phyloP scores from a whole-genome alignment of 1,140 invertebrate genomes.

The Caerostris extrusa region DNA sequence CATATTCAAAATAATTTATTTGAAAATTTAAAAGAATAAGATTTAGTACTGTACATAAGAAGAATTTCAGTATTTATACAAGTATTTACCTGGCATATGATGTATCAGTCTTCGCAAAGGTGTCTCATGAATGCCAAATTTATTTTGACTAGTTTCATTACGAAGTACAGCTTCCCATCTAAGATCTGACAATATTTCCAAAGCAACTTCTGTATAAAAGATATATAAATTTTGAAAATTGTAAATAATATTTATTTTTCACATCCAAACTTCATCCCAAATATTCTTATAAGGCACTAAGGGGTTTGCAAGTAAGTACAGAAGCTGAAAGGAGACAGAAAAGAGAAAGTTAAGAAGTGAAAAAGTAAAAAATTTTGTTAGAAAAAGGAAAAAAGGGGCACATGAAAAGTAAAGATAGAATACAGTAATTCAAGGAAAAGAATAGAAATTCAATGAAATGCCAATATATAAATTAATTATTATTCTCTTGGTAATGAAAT shows the following conservation, averaged over 20 bases:
- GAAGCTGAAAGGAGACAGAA: neutral
- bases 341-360: neutral
- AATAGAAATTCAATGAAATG: too few species aligned
- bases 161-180: constrained; percentile 82
- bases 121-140: constrained; percentile 81
- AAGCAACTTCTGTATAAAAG: constrained; percentile 82
- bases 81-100: constrained; percentile 82
- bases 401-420: too few species aligned
- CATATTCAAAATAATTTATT: neutral
- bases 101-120: constrained; percentile 83
- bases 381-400: neutral
- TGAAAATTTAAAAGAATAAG: neutral
- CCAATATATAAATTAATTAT: too few species aligned
- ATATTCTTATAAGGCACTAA: constrained; percentile 28
- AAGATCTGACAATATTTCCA: constrained; percentile 81
- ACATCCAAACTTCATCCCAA: neutral
- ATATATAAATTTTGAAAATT: constrained; percentile 26
- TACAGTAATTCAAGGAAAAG: too few species aligned
- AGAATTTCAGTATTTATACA: neutral
- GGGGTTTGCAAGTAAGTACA: constrained; percentile 27
- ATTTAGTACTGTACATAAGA: neutral
- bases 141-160: constrained; percentile 80
- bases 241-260: neutral
- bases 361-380: neutral
- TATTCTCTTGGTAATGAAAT: too few species aligned